These are phyloP conservation scores for Dexiosoma caninum DNA, from an alignment of 2,888 invertebrate genomes.

Conservation along the genomic window DNA sequence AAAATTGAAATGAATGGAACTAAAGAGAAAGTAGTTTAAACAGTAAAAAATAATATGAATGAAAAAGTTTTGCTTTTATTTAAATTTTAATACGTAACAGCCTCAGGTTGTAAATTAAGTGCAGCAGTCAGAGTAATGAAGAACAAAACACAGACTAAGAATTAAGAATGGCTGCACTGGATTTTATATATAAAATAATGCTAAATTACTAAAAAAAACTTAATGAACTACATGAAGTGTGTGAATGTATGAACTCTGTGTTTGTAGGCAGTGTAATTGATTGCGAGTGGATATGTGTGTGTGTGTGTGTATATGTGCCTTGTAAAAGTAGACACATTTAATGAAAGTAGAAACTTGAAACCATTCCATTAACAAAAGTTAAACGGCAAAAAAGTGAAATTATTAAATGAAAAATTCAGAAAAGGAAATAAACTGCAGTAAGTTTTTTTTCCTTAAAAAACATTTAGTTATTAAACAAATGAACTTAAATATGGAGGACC, in stretches of 20 bases:
- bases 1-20: constrained; percentile 20
- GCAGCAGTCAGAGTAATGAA: constrained; percentile 49
- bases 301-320: background rate
- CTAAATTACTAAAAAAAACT: constrained; percentile 9
- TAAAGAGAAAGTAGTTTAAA: constrained; percentile 41
- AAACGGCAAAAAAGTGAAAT: constrained; percentile 13
- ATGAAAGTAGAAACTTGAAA: constrained; percentile 22
- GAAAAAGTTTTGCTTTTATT: constrained; percentile 57
- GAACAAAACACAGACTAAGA: constrained; percentile 16
- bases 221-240: background rate
- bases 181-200: constrained; percentile 12
- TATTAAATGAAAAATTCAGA: background rate
- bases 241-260: background rate
- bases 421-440: background rate
- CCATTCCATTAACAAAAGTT: constrained; percentile 35
- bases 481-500: no score
- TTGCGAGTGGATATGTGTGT: background rate
- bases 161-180: constrained; percentile 9
- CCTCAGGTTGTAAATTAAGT: constrained; percentile 61
- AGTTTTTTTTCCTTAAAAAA: no score
- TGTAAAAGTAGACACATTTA: constrained; percentile 6
- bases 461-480: no score
- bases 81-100: constrained; percentile 55
- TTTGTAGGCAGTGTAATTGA: background rate
- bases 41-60: constrained; percentile 6